Conservation (phyloP, 2,113 vertebrate species). For the Halcyon senegalensis region DNA sequence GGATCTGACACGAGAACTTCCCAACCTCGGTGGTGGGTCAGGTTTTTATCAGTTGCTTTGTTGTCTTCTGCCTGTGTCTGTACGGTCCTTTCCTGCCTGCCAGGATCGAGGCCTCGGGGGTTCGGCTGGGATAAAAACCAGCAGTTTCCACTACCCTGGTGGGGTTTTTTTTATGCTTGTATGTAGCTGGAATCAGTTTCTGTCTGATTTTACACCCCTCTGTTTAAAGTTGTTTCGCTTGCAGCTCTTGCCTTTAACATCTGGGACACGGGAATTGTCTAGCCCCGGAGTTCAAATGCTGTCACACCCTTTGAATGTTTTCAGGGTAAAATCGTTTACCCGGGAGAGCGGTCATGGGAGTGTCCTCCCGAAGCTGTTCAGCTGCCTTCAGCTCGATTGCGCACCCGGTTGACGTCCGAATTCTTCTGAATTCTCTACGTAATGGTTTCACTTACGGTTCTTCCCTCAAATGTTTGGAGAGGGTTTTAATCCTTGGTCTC, state of each 20-base stretch:
- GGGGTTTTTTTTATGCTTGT: background rate
- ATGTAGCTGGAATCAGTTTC: background rate
- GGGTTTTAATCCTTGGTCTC: background rate
- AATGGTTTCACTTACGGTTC: background rate
- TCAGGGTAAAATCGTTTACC: background rate
- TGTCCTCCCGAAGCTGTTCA: background rate
- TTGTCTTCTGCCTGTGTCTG: background rate
- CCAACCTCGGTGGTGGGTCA: fast-evolving
- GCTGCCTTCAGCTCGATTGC: background rate
- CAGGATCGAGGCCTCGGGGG: fast-evolving
- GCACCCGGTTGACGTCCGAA: fast-evolving
- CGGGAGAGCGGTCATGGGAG: background rate
- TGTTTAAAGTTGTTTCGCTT: background rate
- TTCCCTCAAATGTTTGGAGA: background rate
- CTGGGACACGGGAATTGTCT: background rate
- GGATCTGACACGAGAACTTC: background rate
- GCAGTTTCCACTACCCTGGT: fast-evolving
- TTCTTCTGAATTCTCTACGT: background rate
- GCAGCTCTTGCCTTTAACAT: background rate
- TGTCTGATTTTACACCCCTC: background rate
- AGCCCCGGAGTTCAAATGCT: background rate
- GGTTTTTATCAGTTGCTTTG: background rate
- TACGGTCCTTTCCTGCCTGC: fast-evolving
- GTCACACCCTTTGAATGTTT: background rate
- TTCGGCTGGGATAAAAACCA: background rate